phyloP scores from a whole-genome alignment of 1,140 invertebrate species.

The Meloidogyne hapla region DNA sequence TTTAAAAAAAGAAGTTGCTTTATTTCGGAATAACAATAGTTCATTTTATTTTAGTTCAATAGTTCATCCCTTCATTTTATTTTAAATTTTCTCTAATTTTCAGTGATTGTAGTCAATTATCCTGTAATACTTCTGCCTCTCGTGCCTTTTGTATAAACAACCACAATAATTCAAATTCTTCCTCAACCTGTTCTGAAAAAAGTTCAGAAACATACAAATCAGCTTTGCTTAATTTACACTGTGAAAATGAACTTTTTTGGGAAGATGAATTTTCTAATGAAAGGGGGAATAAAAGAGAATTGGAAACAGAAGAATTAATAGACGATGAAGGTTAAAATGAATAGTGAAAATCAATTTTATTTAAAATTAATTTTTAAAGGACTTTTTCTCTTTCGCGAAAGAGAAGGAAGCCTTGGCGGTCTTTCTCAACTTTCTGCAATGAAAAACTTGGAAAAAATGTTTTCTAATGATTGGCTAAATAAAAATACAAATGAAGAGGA shows the following conservation, averaged over 20 bases:
- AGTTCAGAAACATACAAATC: neutral
- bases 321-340: slow-evolving; percentile 15
- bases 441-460: slow-evolving; percentile 28
- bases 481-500: neutral
- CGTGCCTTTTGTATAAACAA: neutral
- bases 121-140: neutral
- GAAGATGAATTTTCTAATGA: slow-evolving; percentile 21
- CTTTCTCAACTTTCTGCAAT: slow-evolving; percentile 26
- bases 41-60: too few species aligned
- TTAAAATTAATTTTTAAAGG: slow-evolving; percentile 13
- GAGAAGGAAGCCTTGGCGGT: slow-evolving; percentile 15
- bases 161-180: neutral
- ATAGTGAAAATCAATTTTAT: neutral
- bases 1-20: too few species aligned
- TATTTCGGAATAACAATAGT: too few species aligned
- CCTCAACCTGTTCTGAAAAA: neutral
- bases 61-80: too few species aligned
- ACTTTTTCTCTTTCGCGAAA: slow-evolving; percentile 24
- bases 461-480: neutral
- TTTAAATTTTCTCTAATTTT: too few species aligned
- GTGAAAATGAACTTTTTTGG: slow-evolving; percentile 23
- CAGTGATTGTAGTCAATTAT: too few species aligned
- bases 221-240: slow-evolving; percentile 1
- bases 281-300: neutral
- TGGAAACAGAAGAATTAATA: neutral